These are phyloP conservation scores for Eledona agricola DNA, from an alignment of 2,888 invertebrate genomes.

Conservation along the genomic window DNA sequence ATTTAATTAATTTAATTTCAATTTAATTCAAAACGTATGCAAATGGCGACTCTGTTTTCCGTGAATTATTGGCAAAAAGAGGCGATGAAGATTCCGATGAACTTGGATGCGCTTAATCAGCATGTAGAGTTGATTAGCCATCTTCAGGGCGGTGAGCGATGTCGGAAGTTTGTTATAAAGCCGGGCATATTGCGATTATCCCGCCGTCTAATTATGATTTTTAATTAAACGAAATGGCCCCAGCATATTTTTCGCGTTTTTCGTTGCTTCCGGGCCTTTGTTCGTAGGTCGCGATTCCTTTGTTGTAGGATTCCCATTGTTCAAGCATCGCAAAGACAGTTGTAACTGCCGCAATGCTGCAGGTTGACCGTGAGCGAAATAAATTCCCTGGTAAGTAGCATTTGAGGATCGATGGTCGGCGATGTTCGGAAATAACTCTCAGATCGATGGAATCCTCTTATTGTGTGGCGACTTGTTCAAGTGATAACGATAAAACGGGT, in stretches of 20 bases:
- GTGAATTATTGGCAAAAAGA: too few relatives aligned
- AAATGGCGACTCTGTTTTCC: too few relatives aligned
- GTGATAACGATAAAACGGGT: slow-evolving; percentile 6
- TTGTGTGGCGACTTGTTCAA: slow-evolving; percentile 4
- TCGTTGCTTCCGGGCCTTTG: slow-evolving; percentile 20
- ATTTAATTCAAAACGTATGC: too few relatives aligned
- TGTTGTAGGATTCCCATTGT: slow-evolving; percentile 31
- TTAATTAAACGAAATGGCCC: slow-evolving; percentile 35
- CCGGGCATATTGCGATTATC: slow-evolving; percentile 20
- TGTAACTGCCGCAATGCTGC: slow-evolving; percentile 29
- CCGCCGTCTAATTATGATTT: slow-evolving; percentile 31
- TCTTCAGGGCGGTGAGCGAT: slow-evolving; percentile 11
- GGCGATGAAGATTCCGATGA: too few relatives aligned
- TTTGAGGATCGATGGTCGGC: slow-evolving; percentile 4
- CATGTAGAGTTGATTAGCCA: too few relatives aligned
- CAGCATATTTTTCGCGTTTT: slow-evolving; percentile 18
- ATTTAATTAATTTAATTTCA: too few relatives aligned
- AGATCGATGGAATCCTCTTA: slow-evolving; percentile 21
- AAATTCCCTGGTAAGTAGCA: slow-evolving; percentile 20
- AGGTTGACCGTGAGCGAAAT: slow-evolving; percentile 22
- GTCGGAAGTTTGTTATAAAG: slow-evolving; percentile 11
- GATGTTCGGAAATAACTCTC: slow-evolving; percentile 10
- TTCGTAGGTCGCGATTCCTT: slow-evolving; percentile 24
- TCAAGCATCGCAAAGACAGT: slow-evolving; percentile 32
- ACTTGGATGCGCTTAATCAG: too few relatives aligned